A percentile compares a stretch with the other conserved stretches of the same genome.
These are phyloP conservation scores for Hyalella azteca DNA, from an alignment of 2,888 invertebrate species.

Conservation along the genomic window DNA sequence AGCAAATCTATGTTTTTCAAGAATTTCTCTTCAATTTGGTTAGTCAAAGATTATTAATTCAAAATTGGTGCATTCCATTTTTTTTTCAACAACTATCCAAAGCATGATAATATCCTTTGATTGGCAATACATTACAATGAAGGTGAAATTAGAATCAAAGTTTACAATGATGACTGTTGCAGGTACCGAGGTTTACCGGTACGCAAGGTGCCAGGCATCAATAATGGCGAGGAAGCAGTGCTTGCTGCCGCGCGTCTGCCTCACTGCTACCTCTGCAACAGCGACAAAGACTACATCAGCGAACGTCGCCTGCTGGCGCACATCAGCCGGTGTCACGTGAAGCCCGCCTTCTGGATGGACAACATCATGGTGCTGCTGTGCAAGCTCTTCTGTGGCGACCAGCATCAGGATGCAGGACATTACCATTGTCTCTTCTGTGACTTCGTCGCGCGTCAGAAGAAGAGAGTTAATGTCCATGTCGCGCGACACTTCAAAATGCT, in stretches of 20 bases:
- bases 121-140: background rate
- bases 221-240: background rate
- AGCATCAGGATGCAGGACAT: slow-evolving; percentile 24
- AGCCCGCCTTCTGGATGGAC: slow-evolving; percentile 24
- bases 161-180: background rate
- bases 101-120: background rate
- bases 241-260: slow-evolving; percentile 9
- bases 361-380: slow-evolving; percentile 11
- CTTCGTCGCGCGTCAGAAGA: slow-evolving; percentile 16
- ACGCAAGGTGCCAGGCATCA: slow-evolving; percentile 4
- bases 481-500: slow-evolving; percentile 11
- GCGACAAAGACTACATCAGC: slow-evolving; percentile 35
- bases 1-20: background rate
- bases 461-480: slow-evolving; percentile 18
- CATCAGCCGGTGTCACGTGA: slow-evolving; percentile 18
- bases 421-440: slow-evolving; percentile 38
- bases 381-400: slow-evolving; percentile 31
- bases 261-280: slow-evolving; percentile 35
- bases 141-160: background rate
- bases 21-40: background rate
- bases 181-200: slow-evolving; percentile 29
- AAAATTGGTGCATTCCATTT: background rate
- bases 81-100: background rate
- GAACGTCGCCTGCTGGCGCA: background rate
- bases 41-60: background rate